phyloP scores from a whole-genome alignment of 92 coral and sea anemone genomes.

The Actinostola sp. region DNA sequence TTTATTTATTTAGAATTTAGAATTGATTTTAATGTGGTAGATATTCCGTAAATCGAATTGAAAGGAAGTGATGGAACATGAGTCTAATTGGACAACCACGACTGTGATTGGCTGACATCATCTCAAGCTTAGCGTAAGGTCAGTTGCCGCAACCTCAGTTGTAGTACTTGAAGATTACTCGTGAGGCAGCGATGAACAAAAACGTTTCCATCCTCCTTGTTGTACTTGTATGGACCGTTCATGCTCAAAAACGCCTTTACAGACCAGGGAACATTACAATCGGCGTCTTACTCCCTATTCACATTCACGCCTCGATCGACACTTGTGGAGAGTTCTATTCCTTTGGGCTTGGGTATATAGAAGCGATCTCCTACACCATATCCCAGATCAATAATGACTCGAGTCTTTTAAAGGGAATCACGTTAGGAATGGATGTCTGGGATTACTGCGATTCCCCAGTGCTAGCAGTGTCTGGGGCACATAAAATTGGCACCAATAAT shows the following conservation, averaged over 20 bases:
- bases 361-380: constrained; percentile 68
- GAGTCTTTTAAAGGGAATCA: constrained; percentile 51
- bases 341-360: constrained; percentile 76
- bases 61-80: too few species aligned
- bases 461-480: constrained; percentile 59
- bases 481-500: constrained; percentile 58
- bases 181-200: too few species aligned
- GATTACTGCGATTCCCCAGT: constrained; percentile 75
- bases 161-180: too few species aligned
- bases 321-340: constrained; percentile 68
- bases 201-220: not conserved
- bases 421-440: constrained; percentile 67
- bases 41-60: too few species aligned
- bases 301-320: constrained; percentile 50
- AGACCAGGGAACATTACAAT: constrained; percentile 71
- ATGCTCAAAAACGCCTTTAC: constrained; percentile 34
- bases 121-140: not conserved
- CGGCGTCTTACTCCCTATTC: constrained; percentile 70
- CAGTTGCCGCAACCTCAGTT: too few species aligned
- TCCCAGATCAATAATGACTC: constrained; percentile 59
- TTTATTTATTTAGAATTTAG: too few species aligned
- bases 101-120: not conserved
- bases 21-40: too few species aligned
- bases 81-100: not conserved
- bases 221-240: too few species aligned